Evolutionary conservation across 53 echinoderm and acorn worm genomes (phyloP).

Genomic region (Apostichopus leukothele): DNA sequence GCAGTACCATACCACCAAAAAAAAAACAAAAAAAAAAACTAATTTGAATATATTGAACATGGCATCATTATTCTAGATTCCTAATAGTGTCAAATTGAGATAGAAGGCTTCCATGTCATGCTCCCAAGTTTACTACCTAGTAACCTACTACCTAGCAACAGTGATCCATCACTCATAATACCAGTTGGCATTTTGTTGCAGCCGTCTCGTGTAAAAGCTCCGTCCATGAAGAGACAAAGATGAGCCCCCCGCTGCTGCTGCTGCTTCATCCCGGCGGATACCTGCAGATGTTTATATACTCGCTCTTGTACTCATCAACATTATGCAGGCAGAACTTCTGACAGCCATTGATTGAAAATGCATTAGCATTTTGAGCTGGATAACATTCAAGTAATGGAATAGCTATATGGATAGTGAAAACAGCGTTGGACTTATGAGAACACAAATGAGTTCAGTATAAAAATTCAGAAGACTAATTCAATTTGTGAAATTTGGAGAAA

Average conservation of each 20-base stretch:
- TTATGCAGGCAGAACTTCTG: neutral
- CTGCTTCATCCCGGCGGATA: neutral
- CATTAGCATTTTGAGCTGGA: conserved; percentile 29
- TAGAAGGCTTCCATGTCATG: no score
- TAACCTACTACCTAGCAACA: neutral
- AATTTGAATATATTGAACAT: no score
- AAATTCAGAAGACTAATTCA: no score
- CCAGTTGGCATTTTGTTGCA: neutral
- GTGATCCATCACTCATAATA: neutral
- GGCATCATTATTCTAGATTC: no score
- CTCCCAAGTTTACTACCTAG: no score
- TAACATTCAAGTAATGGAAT: neutral
- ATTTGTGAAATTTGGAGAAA: no score
- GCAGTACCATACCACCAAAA: no score
- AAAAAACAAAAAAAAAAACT: no score
- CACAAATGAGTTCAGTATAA: no score
- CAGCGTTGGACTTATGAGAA: no score
- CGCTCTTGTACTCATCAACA: neutral
- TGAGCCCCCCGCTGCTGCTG: neutral
- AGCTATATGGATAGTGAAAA: no score
- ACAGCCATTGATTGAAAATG: conserved; percentile 34
- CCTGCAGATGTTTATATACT: neutral
- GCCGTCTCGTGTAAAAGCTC: neutral
- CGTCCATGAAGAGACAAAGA: neutral
- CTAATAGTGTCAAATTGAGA: no score